These are phyloP conservation scores for Syngnathus scovelli DNA, from an alignment of 2,113 vertebrate genomes.

Conservation along the genomic window DNA sequence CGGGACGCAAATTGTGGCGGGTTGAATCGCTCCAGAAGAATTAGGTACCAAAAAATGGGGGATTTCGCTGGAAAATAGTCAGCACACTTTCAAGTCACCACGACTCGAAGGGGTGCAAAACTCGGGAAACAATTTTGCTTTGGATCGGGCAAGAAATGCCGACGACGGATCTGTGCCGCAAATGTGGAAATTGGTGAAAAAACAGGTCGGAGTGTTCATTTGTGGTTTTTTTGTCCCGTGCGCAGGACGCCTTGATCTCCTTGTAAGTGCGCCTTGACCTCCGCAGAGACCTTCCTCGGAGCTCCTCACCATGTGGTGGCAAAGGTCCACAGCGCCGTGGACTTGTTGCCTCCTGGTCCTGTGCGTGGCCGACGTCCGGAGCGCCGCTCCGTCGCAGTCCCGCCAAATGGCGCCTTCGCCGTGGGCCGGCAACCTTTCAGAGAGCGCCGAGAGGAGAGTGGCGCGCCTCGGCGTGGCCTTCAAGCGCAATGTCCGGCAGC, in stretches of 20 bases:
- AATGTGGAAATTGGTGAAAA: neutral
- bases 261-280: neutral
- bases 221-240: neutral
- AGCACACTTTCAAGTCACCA: too few relatives aligned
- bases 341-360: constrained; percentile 50
- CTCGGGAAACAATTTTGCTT: neutral
- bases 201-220: too few relatives aligned
- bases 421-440: constrained; percentile 60
- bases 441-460: constrained; percentile 79
- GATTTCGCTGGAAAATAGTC: too few relatives aligned
- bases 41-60: too few relatives aligned
- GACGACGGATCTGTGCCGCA: neutral
- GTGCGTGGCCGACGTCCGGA: constrained; percentile 47
- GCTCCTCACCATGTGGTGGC: constrained; percentile 50
- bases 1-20: neutral
- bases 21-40: too few relatives aligned
- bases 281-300: neutral
- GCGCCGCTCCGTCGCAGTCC: constrained; percentile 28
- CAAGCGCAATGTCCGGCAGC: constrained; percentile 82
- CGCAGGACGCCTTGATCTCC: neutral
- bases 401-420: constrained; percentile 44
- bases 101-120: too few relatives aligned
- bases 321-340: constrained; percentile 44
- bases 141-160: neutral
- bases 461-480: constrained; percentile 86